These are phyloP conservation scores for Mesembrinibis cayennensis DNA, from an alignment of 2,113 vertebrate species.

Conservation along the genomic window DNA sequence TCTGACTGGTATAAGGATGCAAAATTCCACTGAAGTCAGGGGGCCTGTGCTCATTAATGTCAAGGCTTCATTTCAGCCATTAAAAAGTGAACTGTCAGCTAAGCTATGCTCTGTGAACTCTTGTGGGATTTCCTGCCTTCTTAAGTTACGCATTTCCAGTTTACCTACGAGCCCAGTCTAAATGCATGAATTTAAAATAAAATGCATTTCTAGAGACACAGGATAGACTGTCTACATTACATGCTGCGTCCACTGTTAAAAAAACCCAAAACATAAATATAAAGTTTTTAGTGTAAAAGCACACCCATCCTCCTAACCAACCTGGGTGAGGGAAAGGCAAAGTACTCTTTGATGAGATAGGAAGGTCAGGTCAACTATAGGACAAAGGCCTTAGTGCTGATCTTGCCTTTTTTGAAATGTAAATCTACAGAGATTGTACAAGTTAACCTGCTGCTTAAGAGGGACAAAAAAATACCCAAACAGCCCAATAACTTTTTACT, in stretches of 20 bases:
- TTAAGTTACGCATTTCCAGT: constrained; percentile 20
- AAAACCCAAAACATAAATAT: not conserved
- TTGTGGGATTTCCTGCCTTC: constrained; percentile 48
- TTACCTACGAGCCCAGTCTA: not conserved
- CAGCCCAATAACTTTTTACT: not conserved
- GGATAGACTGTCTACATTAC: not conserved
- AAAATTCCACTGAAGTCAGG: constrained; percentile 43
- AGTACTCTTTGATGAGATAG: not conserved
- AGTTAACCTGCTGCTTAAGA: not conserved
- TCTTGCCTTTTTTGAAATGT: not conserved
- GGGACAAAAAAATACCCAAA: not conserved
- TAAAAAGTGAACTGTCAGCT: constrained; percentile 57
- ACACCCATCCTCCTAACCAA: not conserved
- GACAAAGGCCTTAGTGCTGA: not conserved
- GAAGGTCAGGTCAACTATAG: not conserved
- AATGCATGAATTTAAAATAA: not conserved
- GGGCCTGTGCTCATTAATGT: constrained; percentile 36
- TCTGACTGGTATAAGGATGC: not conserved
- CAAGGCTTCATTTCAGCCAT: constrained; percentile 52
- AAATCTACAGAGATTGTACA: not conserved
- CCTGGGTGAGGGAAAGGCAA: not conserved
- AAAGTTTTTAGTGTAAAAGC: not conserved
- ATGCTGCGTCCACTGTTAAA: not conserved
- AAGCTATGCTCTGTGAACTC: constrained; percentile 19
- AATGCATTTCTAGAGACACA: not conserved